Evolutionary conservation across 2,113 vertebrate species (phyloP).

Genomic region (Mesembrinibis cayennensis): DNA sequence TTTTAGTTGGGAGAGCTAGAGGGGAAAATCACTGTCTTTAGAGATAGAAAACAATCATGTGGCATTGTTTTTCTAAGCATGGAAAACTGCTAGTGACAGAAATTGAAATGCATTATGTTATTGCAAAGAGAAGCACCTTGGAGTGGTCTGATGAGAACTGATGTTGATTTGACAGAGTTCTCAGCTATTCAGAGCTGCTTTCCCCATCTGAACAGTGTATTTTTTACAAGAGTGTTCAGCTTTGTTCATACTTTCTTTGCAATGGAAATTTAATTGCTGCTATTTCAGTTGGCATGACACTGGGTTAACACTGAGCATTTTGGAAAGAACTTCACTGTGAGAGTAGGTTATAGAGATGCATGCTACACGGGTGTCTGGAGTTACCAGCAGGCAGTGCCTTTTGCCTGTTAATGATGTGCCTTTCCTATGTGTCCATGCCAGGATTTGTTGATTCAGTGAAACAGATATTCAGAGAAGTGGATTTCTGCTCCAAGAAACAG

Average conservation of each 20-base stretch:
- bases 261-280: constrained; percentile 20
- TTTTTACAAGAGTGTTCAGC: background rate
- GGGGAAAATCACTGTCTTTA: background rate
- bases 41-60: background rate
- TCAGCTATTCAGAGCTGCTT: background rate
- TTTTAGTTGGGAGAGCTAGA: background rate
- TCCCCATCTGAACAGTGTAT: background rate
- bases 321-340: background rate
- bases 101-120: background rate
- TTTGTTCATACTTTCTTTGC: constrained; percentile 22
- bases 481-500: background rate
- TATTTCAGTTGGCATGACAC: background rate
- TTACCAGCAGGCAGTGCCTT: background rate
- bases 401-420: background rate
- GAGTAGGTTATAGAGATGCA: background rate
- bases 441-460: background rate
- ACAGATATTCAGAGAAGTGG: background rate
- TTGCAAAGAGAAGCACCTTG: constrained; percentile 28
- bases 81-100: background rate
- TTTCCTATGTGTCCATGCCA: background rate
- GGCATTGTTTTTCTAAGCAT: background rate
- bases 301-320: background rate
- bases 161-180: constrained; percentile 35
- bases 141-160: constrained; percentile 11
- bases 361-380: background rate